Base-by-base conservation (phyloP, 2,113 vertebrate genomes). In the Terrapene triunguis region DNA sequence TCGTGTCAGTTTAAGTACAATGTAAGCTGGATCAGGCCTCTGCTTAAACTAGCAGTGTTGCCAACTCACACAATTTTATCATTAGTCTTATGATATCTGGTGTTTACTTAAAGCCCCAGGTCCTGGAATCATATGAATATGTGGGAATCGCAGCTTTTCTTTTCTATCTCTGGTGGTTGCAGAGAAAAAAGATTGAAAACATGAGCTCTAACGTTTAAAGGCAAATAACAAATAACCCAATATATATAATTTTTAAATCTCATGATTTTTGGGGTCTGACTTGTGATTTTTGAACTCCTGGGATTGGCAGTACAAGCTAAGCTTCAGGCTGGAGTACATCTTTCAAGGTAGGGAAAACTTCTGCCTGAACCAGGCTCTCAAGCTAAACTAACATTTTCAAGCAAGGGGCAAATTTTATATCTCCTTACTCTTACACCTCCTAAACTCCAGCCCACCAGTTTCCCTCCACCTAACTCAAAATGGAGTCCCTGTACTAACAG, bases 321-420 rank as follows among this genome's bases (percentile, higher is more conserved):
- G 42, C 42, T 1, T 69, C 65, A 82, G n/a, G 80, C 21, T 80
- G 80, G 85, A 91, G 88, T 44, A 1, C 69, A 6, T 82, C 54
- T 85, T 72, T 84, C 42, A 90, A 94, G 87, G 81, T 38, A 48
- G 50, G 32, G 22, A 13, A 89, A 51, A 27, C 57, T 93, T 80
- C 82, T 96, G 55, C 80, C 96, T 90, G 47, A 89, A 84, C 92
- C 5, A 69, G 54, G n/a, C 92, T 47, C 11, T 90, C 29, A 93
- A 47, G 48, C 38, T 94, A 85, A 53, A 96, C 91, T 92, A 93
- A 86, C 74, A 47, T 7, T 47, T 78, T 78, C 42, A 76, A 25
- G 25, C 24, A 12, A 27, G 10, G 21, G 42, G 74, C 24, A 78
- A 47, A 78, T 78, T 78, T 27, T 27, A 27, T 47, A 27, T 78